These are phyloP conservation scores for Copsychus sechellarum DNA, from an alignment of 2,113 vertebrate genomes.

Conservation along the genomic window DNA sequence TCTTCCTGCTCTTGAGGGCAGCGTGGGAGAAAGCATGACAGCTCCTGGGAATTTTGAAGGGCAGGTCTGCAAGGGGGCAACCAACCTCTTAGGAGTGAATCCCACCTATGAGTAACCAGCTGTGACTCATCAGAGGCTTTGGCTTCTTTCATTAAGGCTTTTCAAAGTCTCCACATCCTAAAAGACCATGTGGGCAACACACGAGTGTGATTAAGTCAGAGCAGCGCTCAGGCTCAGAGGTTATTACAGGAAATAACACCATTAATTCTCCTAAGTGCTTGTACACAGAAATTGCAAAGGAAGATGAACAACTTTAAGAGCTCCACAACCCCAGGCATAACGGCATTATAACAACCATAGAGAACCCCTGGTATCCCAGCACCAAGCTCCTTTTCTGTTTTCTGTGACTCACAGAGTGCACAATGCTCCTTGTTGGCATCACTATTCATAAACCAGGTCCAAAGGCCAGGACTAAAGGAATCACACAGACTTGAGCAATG, in stretches of 20 bases:
- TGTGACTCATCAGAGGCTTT: constrained; percentile 34
- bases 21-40: not conserved
- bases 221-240: not conserved
- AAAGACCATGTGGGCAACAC: not conserved
- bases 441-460: not conserved
- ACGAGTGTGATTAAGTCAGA: not conserved
- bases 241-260: not conserved
- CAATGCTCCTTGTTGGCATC: not conserved
- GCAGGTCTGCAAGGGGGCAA: not conserved
- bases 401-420: not conserved
- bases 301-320: not conserved
- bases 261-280: constrained; percentile 9
- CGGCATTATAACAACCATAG: not conserved
- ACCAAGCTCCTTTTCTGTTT: not conserved
- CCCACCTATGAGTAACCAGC: constrained; percentile 32
- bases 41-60: not conserved
- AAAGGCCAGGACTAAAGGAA: not conserved
- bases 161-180: not conserved
- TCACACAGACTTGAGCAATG: not conserved
- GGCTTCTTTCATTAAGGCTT: constrained; percentile 14
- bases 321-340: not conserved
- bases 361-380: not conserved
- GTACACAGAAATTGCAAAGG: not conserved
- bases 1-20: not conserved
- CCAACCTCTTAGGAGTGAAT: not conserved